Base-by-base conservation (phyloP, 2,888 invertebrate species). In the Tubulanus polymorphus region DNA sequence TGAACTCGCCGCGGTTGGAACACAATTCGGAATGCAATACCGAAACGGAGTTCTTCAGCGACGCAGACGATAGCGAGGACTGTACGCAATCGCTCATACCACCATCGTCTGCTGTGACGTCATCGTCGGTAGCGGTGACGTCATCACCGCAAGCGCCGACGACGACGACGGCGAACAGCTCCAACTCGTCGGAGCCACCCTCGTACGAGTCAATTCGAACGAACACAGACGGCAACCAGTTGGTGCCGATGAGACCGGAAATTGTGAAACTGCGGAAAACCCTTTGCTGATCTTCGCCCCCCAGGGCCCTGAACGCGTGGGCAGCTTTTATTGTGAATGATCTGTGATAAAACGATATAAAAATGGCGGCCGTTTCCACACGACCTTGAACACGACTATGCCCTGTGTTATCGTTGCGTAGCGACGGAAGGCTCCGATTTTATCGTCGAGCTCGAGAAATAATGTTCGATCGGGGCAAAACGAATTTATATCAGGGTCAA, bases 101-200 rank as follows among this genome's bases (percentile, higher is more conserved):
- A n/a, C n/a, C n/a, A n/a, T n/a, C n/a, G n/a, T n/a, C n/a, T n/a
- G 23, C 20, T 41, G 41, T 41, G 41, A 41, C 41, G 41, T 41
- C 41, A 41, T 23, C 18, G 15, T 18, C 18, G 20, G 41, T 20
- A 41, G 20, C 5, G 15, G 15, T 23, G 20, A 41, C 18, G 18
- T 3, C 5, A 23, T 20, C 18, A 8, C 18, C 20, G 6, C 6
- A 15, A 23, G 23, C 41, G 41, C 20, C 41, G 5, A 23, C 18
- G 23, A 41, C 18, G 6, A 41, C 6, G 3, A 41, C n/a, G 35
- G 35, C 41, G 6, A 23, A 18, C 6, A 23, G 23, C 6, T 20
- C 18, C 41, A 41, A 41, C 3, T 10, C 41, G 18, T 41, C 41
- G 20, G 41, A 41, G 18, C 6, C 20, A 20, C 41, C 41, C 23